phyloP scores from a whole-genome alignment of 2,113 vertebrate genomes.

The Rhodinocichla rosea region DNA sequence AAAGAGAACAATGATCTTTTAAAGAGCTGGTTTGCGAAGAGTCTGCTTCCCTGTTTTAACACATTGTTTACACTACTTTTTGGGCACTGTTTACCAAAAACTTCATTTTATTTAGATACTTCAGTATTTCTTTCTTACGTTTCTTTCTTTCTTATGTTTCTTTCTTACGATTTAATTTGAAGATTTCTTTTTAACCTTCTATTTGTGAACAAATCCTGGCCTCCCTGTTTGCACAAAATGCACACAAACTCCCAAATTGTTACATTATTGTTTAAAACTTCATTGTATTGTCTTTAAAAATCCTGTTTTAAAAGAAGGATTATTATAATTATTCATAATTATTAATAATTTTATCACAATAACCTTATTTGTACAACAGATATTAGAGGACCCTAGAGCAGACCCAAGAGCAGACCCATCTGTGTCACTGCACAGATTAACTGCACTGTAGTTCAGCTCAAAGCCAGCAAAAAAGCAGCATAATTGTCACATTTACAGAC shows the following conservation, averaged over 20 bases:
- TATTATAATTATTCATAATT: background rate
- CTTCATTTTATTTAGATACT: background rate
- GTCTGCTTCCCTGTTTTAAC: background rate
- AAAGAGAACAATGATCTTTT: background rate
- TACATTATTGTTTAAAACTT: background rate
- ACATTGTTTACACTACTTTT: background rate
- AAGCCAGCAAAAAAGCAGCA: background rate
- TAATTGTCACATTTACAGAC: background rate
- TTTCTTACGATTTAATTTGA: background rate
- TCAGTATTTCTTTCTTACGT: background rate
- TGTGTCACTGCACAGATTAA: background rate
- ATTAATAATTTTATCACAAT: background rate
- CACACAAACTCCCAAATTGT: background rate
- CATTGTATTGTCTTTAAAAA: background rate
- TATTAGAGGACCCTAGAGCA: background rate
- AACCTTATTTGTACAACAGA: background rate
- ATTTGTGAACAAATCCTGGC: background rate
- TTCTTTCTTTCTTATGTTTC: background rate
- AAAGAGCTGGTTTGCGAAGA: background rate
- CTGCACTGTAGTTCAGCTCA: background rate
- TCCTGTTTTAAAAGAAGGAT: background rate
- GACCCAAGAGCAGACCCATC: background rate
- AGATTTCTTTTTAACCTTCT: background rate
- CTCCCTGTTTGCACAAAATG: background rate
- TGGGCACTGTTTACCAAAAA: background rate